Percentiles rank a stretch among this genome's conserved stretches.
Evolutionary conservation across 1,140 invertebrate species (phyloP).

Genomic region (Lordiphosa collinella): DNA sequence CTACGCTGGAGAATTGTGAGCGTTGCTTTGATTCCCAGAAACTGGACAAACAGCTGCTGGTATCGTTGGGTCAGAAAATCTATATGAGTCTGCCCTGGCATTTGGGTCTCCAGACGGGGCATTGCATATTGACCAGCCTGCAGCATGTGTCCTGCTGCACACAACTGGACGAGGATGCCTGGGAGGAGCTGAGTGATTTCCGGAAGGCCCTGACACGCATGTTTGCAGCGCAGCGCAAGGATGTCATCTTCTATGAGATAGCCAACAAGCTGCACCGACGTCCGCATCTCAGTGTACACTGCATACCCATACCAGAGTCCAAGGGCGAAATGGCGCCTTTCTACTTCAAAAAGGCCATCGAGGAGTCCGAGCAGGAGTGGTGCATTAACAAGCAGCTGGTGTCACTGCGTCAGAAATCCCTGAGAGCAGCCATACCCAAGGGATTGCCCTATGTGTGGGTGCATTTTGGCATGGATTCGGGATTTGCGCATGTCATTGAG

Average conservation of each 20-base stretch:
- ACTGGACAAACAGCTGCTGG: slow-evolving; percentile 92
- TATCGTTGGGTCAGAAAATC: slow-evolving; percentile 89
- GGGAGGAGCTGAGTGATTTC: slow-evolving; percentile 90
- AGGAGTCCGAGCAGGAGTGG: slow-evolving; percentile 97
- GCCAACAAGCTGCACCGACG: slow-evolving; percentile 86
- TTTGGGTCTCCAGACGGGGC: slow-evolving; percentile 90
- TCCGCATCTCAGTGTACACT: slow-evolving; percentile 94
- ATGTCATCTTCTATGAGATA: slow-evolving; percentile 96
- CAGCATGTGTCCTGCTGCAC: slow-evolving; percentile 89
- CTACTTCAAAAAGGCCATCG: slow-evolving; percentile 98
- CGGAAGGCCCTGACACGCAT: slow-evolving; percentile 88
- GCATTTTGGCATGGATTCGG: slow-evolving; percentile 93
- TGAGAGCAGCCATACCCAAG: slow-evolving; percentile 92
- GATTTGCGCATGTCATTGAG: slow-evolving; percentile 98
- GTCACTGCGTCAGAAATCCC: slow-evolving; percentile 87
- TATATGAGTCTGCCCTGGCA: slow-evolving; percentile 90
- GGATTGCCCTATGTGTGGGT: slow-evolving; percentile 97
- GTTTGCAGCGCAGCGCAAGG: slow-evolving; percentile 86
- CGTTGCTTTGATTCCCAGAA: slow-evolving; percentile 90
- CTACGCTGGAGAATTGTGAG: slow-evolving; percentile 87
- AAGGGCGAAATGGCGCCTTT: slow-evolving; percentile 88
- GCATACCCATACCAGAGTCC: slow-evolving; percentile 89
- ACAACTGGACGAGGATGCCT: slow-evolving; percentile 95
- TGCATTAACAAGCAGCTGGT: slow-evolving; percentile 97
- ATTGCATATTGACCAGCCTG: slow-evolving; percentile 93